These are phyloP conservation scores for Catostomus latipinnis DNA, from an alignment of 2,797 vertebrate species.

Conservation along the genomic window DNA sequence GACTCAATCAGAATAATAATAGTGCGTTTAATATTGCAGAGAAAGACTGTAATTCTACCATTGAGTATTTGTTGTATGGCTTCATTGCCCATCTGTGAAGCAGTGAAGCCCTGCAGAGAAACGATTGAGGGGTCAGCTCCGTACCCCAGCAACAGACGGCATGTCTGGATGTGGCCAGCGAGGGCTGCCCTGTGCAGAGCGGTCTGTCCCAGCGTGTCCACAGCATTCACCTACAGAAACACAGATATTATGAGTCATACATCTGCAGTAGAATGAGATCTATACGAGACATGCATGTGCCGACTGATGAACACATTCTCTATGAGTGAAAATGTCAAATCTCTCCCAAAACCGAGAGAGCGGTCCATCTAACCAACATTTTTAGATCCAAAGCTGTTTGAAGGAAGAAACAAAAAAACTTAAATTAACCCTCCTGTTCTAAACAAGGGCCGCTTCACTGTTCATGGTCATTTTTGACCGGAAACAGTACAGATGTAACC, in stretches of 20 bases:
- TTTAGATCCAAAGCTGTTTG: no score
- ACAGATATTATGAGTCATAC: background rate
- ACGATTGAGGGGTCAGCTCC: slow-evolving; percentile 94
- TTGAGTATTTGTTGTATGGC: slow-evolving; percentile 97
- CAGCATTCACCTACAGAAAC: slow-evolving; percentile 90
- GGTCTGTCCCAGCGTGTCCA: slow-evolving; percentile 95
- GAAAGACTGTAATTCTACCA: slow-evolving; percentile 72
- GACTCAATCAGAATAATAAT: background rate
- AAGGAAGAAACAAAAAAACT: no score
- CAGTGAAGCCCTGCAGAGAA: slow-evolving; percentile 96
- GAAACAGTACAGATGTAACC: no score
- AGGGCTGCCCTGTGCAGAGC: slow-evolving; percentile 92
- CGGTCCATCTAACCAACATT: no score
- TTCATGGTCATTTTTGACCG: no score
- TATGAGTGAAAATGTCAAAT: no score
- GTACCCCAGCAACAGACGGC: slow-evolving; percentile 90
- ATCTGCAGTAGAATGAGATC: no score
- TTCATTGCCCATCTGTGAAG: slow-evolving; percentile 97
- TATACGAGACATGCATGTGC: no score
- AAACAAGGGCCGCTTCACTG: no score
- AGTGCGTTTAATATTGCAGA: background rate
- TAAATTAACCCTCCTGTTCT: no score
- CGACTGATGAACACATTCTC: no score
- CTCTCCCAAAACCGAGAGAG: no score
- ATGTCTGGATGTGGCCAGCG: slow-evolving; percentile 96